Evolutionary conservation across 2,888 invertebrate genomes (phyloP), one percentile per base, ranked within the genome.

Genomic region (Oscheius sp.): DNA sequence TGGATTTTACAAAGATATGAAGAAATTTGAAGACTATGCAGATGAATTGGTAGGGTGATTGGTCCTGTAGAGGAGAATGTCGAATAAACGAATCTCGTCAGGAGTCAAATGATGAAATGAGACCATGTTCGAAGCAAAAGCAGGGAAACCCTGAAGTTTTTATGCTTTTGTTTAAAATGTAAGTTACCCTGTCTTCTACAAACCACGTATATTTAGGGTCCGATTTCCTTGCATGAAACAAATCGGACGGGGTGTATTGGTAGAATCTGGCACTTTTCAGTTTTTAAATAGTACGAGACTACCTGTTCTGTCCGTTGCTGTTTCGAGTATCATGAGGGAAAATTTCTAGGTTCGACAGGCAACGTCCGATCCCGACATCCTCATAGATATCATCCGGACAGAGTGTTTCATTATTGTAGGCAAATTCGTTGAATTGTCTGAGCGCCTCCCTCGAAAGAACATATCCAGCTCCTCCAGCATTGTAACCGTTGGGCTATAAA

Each of bases 381-480:
- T 81, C 81, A 50, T 70, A 75, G n/a, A 79, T 73, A 37, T 72
- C 51, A 62, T 76, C 77, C 9, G 76, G 76, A 60, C 81, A 81
- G 11, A 72, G 37, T 10, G 72, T 73, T 29, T 76, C 74, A 65
- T 81, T 78, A 21, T 51, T 10, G 59, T 75, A 77, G n/a, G 76
- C 66, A 1, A 42, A 10, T 50, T 80, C 74, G 58, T 60, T 65
- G 70, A 80, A 81, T 9, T 72, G 10, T 57, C 62, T 37, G 58
- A 81, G 58, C 5, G 81, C 80, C 51, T 66, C 76, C 32, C 73
- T 53, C 11, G 79, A 79, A 2, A 81, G 63, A 2, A 80, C 79
- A 70, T 81, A 81, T 11, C 79, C 79, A 4, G 78, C 78, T 7
- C 80, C 79, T 3, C 81, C 81, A 13, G 72, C 70, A 75, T 81